Base-by-base conservation (phyloP, 2,888 invertebrate genomes). In the Perizoma affinitatum region DNA sequence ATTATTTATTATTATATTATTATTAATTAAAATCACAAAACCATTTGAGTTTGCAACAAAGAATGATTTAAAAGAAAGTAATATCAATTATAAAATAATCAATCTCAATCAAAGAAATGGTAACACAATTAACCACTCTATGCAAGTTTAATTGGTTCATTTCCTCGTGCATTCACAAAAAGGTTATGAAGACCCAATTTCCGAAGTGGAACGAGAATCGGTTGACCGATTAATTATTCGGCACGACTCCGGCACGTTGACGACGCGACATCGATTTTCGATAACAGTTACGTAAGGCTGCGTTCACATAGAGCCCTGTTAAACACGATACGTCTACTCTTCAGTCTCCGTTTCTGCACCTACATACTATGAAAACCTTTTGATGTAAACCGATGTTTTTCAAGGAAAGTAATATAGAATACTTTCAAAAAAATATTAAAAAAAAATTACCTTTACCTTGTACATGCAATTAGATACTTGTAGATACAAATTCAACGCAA, bases 141-240 rank as follows among this genome's bases (percentile, higher is more conserved):
- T 57, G 57, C 61, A 65, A 61, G 47, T 63, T 54, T 61, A 59
- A 65, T 61, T 54, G 38, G 9, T 54, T 50, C 40, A 58, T 62
- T 61, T 51, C 50, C 58, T 48, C 54, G 52, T 67, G 63, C 67
- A 67, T 68, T 66, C 61, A 64, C 56, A 54, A 68, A 71, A 71
- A 74, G 70, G 71, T 69, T 73, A 69, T 68, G 64, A 67, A 68
- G 70, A 68, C 67, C 71, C 73, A 78, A 81, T 85, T 84, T 80
- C 75, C 75, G 69, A 87, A 86, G 78, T 84, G 63, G 88, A 75
- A 65, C 85, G 75, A 74, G 76, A 76, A 74, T 71, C 74, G 80
- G 80, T 84, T 84, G 84, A 86, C 83, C 87, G 86, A 87, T 90
- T 88, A 90, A 91, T 90, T 89, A 90, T 90, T 89, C 86, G 81